Evolutionary conservation across 2,888 invertebrate genomes (phyloP), one percentile per base, ranked within the genome.

Genomic region (Drosophila stalkeri): DNA sequence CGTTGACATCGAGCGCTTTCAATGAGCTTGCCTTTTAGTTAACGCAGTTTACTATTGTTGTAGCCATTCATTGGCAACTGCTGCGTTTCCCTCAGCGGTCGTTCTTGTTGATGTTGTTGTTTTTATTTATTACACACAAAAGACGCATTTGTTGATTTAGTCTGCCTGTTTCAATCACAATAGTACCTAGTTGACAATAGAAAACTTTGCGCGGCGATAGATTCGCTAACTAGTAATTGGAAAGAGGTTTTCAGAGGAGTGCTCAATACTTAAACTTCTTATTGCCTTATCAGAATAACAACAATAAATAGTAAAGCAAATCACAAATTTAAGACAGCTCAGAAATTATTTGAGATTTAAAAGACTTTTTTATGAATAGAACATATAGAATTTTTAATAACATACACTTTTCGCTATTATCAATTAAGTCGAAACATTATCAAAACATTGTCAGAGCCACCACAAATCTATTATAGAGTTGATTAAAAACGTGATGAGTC

Each of bases 81-180:
- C 23, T 39, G 14, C n/a, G 64, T 33, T 44, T 43, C 46, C 46
- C 37, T 47, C 57, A 66, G 55, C 27, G 49, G 46, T 41, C 63
- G 54, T 35, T 82, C 54, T 27, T 51, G 54, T 41, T 14, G 37
- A 60, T 72, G 59, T 73, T 64, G 33, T 44, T 74, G 37, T 59
- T 33, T 20, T 64, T 72, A 56, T 73, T 77, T 75, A 69, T 71
- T 75, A 60, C 60, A 67, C 71, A 74, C 75, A 77, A 77, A 71
- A 72, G 64, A 16, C 70, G 18, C 71, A 78, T 71, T 80, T 79
- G 72, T 70, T 72, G 73, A 77, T 64, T 61, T 67, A 55, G 51
- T 63, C 61, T 64, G 67, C 52, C 70, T 69, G 54, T 52, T 71
- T 79, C 63, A 64, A 46, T 54, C 64, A 82, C 72, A 86, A 82